Evolutionary conservation across 2,113 vertebrate genomes (phyloP), one percentile per base, ranked within the genome.

Genomic region (Geococcyx californianus): DNA sequence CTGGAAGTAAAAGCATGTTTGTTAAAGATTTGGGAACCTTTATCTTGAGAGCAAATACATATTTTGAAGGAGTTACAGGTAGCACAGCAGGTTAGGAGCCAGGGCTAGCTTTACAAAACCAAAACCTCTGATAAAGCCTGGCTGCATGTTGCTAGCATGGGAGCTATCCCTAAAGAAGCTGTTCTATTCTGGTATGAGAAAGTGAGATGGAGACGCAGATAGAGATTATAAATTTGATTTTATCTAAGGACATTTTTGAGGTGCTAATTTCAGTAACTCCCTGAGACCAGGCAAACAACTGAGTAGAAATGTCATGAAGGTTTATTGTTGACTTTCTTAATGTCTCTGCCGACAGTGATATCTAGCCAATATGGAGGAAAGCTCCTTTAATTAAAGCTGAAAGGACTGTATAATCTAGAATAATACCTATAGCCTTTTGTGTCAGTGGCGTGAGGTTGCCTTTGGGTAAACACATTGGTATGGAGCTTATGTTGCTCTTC

Each of bases 11-110:
- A 80, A 11, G 18, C 1, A 1, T 25, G 16, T 44, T 60, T n/a
- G 23, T 52, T 70, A 63, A 8, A 20, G 31, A 59, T 72, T 84
- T 44, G n/a, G 40, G 36, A 78, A 58, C 29, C 7, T 76, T 49
- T 74, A 31, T 62, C 76, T 78, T 20, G 10, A 38, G 6, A 60
- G 15, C 47, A 38, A 11, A 56, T 44, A 21, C 1, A 2, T 68
- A n/a, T 0, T 0, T 40, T 0, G 0, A 84, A 85, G 21, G 64
- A 80, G 42, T 16, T 79, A 31, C 3, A 16, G 17, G 15, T 67
- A 31, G 49, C 13, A 11, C 58, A 82, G 49, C 38, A 58, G 54
- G 45, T 49, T n/a, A 18, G 62, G 79, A 87, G 17, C 25, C 13
- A 29, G 12, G 29, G 33, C 47, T 74, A 11, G 33, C 63, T 84